Evolutionary conservation across 2,797 vertebrate genomes (phyloP), one percentile per base, ranked within the genome.

Genomic region (Muraenolepis orangiensis): DNA sequence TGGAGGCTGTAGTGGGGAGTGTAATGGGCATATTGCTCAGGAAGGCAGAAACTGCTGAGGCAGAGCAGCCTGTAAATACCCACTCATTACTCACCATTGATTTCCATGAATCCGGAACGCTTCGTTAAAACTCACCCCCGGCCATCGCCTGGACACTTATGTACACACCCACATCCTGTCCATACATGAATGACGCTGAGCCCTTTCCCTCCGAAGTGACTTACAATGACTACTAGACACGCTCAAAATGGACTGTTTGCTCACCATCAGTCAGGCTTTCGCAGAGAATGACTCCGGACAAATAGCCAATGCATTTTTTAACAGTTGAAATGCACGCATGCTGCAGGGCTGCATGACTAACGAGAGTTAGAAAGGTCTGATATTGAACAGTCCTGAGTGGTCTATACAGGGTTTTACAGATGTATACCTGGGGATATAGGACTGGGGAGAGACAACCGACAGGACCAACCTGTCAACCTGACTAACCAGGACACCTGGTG

Each of bases 71-170:
- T 76, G 64, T 75, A 83, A 83, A 82, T 73, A 69, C 61, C 78
- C 82, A 67, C 46, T 81, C 73, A 84, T 85, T 81, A 80, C 73
- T 64, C 75, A 67, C 64, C 75, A 85, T 80, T 73, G 83, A 84
- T 86, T 76, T 66, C 28, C 73, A 73, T 81, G 79, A 78, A 77
- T 75, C 34, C 42, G 66, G 16, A 1, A 8, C 13, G 2, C 26
- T 66, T 29, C 23, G 26, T 66, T 26, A 66, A 66, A 26, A 66
- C 18, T 1, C 46, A n/a, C 4, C 16, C 46, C 16, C 46, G 18
- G 46, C 46, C 20, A 18, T 51, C 46, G 20, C 18, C 46, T 20
- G 20, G 20, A n/a, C 16, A 51, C 46, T 51, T 51, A 51, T 51
- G 46, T 51, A 51, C 16, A 51, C 4, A 34, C 32, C 18, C 18